Conservation (phyloP, 2,797 vertebrate species). For the Myotis pilosus region DNA sequence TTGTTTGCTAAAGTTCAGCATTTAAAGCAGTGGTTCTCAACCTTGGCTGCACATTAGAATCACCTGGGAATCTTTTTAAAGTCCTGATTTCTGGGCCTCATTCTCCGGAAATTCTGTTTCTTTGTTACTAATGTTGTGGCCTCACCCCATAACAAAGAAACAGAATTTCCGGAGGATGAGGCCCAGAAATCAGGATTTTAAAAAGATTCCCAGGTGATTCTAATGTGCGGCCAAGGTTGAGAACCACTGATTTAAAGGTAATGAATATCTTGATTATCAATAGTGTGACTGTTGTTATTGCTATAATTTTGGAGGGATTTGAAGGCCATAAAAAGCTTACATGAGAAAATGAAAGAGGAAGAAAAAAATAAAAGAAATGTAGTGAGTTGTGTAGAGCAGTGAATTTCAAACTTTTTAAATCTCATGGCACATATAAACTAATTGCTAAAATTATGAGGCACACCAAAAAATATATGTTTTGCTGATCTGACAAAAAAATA, state of each 20-base stretch:
- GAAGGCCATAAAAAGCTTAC: neutral
- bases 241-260: no score
- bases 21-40: neutral
- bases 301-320: slow-evolving; percentile 37
- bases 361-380: slow-evolving; percentile 58
- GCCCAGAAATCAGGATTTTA: no score
- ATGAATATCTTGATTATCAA: neutral
- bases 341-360: slow-evolving; percentile 39
- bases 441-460: neutral
- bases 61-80: no score
- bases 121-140: no score
- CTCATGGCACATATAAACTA: neutral
- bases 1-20: neutral
- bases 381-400: neutral
- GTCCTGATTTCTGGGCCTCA: no score
- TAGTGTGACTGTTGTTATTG: slow-evolving; percentile 29
- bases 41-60: no score
- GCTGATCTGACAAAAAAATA: neutral
- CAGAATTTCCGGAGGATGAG: no score
- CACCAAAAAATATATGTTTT: neutral
- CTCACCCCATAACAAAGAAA: no score
- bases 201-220: no score
- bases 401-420: neutral
- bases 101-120: no score
- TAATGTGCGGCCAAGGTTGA: no score